Base-by-base conservation (phyloP, 2,113 vertebrate species). In the Hippocampus guttulatus region DNA sequence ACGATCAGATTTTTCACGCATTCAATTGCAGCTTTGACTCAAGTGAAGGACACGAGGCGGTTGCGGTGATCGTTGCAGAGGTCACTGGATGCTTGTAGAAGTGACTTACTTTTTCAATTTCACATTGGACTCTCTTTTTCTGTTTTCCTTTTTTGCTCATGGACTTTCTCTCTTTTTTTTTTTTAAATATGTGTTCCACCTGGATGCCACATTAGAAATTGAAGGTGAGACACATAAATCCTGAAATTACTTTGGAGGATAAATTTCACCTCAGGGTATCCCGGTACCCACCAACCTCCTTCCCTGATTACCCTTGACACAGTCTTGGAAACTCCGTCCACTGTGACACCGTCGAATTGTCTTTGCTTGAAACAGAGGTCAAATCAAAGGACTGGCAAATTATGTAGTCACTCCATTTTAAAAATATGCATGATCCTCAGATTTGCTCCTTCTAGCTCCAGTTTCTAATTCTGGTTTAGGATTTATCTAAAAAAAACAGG, bases 181-280 rank as follows among this genome's bases (percentile, higher is more conserved):
- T 33, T 33, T 33, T 0, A 5, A 33, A 33, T 33, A 33, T 33
- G 4, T 33, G 30, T 85, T 81, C 73, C 81, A 81, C 79, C 85
- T 87, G 75, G 83, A 89, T 86, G 90, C 84, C 82, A 89, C 89
- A 92, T 92, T 91, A 91, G 84, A 88, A 89, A 91, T 84, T 91
- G 89, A 92, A 92, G 91, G 92, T 91, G 90, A 93, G 87, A 89
- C 85, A 81, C 90, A 91, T 91, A 91, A 92, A 90, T 88, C 85
- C 83, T 79, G 71, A 90, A 91, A 91, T 91, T 88, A 91, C 88
- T 81, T 85, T 81, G 80, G 81, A 86, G 90, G 84, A 88, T 90
- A 88, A 88, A 91, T 91, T 89, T 90, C 87, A 74, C 70, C 62
- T 76, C 71, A 83, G 76, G 75, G 81, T 41, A 73, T 78, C 81